These are phyloP conservation scores for Blomia tropicalis DNA, from an alignment of 2,888 invertebrate species.

Conservation along the genomic window DNA sequence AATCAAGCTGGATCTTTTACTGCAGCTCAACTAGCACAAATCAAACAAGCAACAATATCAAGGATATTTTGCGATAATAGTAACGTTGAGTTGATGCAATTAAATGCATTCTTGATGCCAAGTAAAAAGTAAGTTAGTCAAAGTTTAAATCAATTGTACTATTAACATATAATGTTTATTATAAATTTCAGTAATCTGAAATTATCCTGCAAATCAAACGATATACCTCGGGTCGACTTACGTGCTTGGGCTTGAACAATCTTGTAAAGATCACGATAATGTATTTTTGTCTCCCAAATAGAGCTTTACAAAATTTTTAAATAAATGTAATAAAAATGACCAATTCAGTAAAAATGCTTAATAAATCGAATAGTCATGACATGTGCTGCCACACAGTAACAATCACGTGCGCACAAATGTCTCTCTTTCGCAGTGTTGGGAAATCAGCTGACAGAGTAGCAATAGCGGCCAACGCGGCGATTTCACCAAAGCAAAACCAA, in stretches of 20 bases:
- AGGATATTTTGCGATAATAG: conserved; percentile 25
- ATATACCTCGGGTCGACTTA: conserved; percentile 11
- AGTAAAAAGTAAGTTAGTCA: neutral
- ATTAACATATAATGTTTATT: neutral
- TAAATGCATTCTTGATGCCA: conserved; percentile 8
- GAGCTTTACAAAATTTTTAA: no score
- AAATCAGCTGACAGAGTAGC: no score
- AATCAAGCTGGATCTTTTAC: conserved; percentile 13
- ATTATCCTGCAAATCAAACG: neutral
- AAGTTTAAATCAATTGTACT: neutral
- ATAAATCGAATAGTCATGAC: no score
- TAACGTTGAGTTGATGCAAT: conserved; percentile 16
- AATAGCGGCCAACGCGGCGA: no score
- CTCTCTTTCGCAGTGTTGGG: no score
- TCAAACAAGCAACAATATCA: conserved; percentile 21
- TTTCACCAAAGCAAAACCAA: no score
- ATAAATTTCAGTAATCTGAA: conserved; percentile 8
- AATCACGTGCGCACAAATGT: no score
- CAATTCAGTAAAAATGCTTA: no score
- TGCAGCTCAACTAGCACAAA: conserved; percentile 18
- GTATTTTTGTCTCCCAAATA: no score
- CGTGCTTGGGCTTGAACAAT: neutral
- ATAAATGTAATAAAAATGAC: no score
- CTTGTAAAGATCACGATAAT: no score
- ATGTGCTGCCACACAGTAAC: no score